Conservation (phyloP, 2,888 invertebrate species). For the Rugalucina vietnamica region DNA sequence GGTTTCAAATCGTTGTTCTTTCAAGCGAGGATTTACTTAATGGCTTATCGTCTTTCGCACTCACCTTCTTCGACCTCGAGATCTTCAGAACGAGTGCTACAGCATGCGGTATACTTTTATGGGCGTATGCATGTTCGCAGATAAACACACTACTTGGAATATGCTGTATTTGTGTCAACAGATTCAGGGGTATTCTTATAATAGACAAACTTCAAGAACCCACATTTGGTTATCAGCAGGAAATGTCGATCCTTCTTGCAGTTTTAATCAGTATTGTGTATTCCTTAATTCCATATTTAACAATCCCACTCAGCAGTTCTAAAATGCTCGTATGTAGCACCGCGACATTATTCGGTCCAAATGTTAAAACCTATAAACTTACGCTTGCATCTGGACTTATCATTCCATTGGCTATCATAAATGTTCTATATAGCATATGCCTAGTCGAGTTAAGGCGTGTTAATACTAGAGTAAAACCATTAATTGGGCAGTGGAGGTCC, state of each 20-base stretch:
- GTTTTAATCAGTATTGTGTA: not conserved
- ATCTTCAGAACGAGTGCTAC: not conserved
- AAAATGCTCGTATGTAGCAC: not conserved
- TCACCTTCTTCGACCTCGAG: not conserved
- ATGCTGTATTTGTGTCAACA: not conserved
- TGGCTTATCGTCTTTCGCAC: not conserved
- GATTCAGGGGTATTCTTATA: not conserved
- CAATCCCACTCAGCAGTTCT: not conserved
- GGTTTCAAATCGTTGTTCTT: not conserved
- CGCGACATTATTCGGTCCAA: not conserved
- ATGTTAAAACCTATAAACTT: not conserved
- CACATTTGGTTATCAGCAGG: not conserved
- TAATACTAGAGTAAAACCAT: not conserved
- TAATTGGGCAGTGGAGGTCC: not conserved
- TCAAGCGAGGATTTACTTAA: not conserved
- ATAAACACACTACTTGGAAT: not conserved
- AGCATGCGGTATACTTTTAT: not conserved
- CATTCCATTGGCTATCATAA: not conserved
- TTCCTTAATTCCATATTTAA: not conserved
- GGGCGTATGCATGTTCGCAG: not conserved
- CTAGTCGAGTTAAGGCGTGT: not conserved
- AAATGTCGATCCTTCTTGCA: not conserved
- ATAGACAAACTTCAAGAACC: not conserved
- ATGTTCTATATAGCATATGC: not conserved
- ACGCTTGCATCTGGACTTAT: not conserved